These are phyloP conservation scores for Pteria penguin DNA, from an alignment of 2,888 invertebrate species.

Conservation along the genomic window DNA sequence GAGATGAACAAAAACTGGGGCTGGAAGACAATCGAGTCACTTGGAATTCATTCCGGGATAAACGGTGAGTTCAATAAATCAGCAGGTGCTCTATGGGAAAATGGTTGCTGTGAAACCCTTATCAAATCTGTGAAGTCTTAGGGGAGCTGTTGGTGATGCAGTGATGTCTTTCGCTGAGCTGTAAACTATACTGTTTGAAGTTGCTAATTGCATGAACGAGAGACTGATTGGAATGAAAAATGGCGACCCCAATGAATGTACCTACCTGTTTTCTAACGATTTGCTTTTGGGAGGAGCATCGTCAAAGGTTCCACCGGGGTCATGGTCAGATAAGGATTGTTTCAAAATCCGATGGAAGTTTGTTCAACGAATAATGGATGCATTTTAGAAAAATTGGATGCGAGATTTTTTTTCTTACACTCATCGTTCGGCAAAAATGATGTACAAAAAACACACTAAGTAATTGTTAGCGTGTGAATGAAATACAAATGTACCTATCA, in stretches of 20 bases:
- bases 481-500: too few relatives aligned
- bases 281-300: conserved; percentile 16
- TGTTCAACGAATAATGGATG: conserved; percentile 18
- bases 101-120: conserved; percentile 20
- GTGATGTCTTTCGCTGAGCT: conserved; percentile 16
- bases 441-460: neutral
- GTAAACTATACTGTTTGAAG: conserved; percentile 28
- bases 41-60: conserved; percentile 3
- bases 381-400: conserved; percentile 21
- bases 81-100: conserved; percentile 33
- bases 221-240: conserved; percentile 15
- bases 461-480: too few relatives aligned
- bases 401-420: conserved; percentile 23
- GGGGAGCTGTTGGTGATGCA: neutral
- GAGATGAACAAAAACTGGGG: neutral
- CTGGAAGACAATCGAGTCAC: conserved; percentile 1
- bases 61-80: conserved; percentile 10
- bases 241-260: conserved; percentile 20
- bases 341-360: neutral
- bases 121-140: conserved; percentile 23
- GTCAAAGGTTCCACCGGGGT: neutral
- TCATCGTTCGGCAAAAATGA: conserved; percentile 32
- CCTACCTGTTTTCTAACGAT: conserved; percentile 14
- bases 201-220: conserved; percentile 21
- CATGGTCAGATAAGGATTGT: neutral